These are phyloP conservation scores for Hydractinia symbiolongicarpus DNA, from an alignment of 30 jellyfish, hydroid and myxozoan species.

Conservation along the genomic window DNA sequence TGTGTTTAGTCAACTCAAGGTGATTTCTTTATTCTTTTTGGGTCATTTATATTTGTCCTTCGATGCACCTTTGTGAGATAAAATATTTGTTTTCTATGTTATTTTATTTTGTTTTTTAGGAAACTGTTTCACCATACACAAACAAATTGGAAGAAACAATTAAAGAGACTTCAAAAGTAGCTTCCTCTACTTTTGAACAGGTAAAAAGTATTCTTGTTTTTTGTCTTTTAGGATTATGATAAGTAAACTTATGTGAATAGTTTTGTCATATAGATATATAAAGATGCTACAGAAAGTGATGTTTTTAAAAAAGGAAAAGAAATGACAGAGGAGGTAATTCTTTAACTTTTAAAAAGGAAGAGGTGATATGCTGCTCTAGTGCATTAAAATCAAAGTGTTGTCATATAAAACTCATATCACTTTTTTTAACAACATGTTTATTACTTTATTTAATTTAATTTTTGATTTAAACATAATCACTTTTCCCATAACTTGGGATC, in stretches of 20 bases:
- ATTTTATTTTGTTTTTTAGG: constrained; percentile 34
- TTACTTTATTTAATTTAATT: no score
- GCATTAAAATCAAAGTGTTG: no score
- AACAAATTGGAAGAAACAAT: constrained; percentile 53
- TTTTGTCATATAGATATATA: constrained; percentile 34
- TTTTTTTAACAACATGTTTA: no score
- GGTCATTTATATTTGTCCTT: no score
- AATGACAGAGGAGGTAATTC: constrained; percentile 60
- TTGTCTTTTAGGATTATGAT: background rate
- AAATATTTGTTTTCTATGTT: background rate
- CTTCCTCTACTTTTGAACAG: constrained; percentile 60
- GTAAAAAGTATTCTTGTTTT: constrained; percentile 14
- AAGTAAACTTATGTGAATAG: background rate
- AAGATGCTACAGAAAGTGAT: constrained; percentile 73
- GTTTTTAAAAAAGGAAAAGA: constrained; percentile 69
- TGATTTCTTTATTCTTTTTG: background rate
- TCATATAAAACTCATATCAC: no score
- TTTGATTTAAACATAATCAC: no score
- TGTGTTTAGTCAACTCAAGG: constrained; percentile 69
- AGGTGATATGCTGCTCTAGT: no score
- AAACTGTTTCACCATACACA: constrained; percentile 44
- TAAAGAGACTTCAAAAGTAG: constrained; percentile 44
- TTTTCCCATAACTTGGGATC: no score
- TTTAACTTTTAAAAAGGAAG: no score
- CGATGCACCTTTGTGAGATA: no score